These are phyloP conservation scores for Tipula helvola DNA, from an alignment of 2,888 invertebrate species.

Conservation along the genomic window DNA sequence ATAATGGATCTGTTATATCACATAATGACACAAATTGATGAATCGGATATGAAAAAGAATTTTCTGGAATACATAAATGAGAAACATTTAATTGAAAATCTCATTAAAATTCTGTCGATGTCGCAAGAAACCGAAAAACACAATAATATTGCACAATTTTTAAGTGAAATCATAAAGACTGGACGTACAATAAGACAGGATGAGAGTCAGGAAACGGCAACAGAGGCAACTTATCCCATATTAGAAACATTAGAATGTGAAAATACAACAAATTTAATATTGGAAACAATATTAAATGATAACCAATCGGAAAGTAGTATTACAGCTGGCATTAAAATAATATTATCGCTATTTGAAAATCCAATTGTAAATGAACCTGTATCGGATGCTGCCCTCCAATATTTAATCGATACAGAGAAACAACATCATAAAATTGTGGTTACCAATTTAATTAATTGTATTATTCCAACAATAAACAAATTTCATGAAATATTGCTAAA, in stretches of 20 bases:
- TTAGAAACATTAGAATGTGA: slow-evolving; percentile 54
- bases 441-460: slow-evolving; percentile 48
- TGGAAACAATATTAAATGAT: slow-evolving; percentile 61
- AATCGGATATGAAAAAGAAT: slow-evolving; percentile 55
- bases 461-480: slow-evolving; percentile 52
- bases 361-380: slow-evolving; percentile 29
- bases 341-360: slow-evolving; percentile 55
- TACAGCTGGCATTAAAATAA: slow-evolving; percentile 66
- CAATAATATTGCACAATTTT: slow-evolving; percentile 74
- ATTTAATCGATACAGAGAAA: slow-evolving; percentile 35
- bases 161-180: slow-evolving; percentile 71
- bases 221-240: slow-evolving; percentile 47
- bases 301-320: slow-evolving; percentile 56
- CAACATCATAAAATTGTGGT: slow-evolving; percentile 47
- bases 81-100: slow-evolving; percentile 71
- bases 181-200: slow-evolving; percentile 43
- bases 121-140: slow-evolving; percentile 62
- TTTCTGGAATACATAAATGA: slow-evolving; percentile 76
- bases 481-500: slow-evolving; percentile 53
- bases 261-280: slow-evolving; percentile 52
- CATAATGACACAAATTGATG: slow-evolving; percentile 72
- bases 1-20: slow-evolving; percentile 85
- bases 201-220: slow-evolving; percentile 43
- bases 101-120: slow-evolving; percentile 50
- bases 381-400: slow-evolving; percentile 26